These are phyloP conservation scores for Motacilla alba DNA, from an alignment of 2,113 vertebrate genomes.

Conservation along the genomic window DNA sequence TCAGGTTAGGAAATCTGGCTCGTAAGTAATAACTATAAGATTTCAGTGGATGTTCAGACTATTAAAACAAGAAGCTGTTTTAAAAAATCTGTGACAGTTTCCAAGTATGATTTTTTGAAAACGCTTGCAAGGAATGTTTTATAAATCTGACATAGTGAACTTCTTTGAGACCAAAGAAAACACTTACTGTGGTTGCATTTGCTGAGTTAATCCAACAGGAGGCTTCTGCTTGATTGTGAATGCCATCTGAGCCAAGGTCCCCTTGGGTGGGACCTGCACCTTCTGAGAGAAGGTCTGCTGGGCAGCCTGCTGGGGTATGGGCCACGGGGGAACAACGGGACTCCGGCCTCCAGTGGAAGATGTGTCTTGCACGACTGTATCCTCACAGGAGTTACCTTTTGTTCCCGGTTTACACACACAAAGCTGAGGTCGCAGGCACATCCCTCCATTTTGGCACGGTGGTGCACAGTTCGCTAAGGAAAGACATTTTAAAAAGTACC, in stretches of 20 bases:
- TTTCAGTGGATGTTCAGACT: too few relatives aligned
- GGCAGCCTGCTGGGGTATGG: slow-evolving; percentile 72
- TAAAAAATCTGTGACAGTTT: neutral
- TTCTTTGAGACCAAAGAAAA: neutral
- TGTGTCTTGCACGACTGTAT: slow-evolving; percentile 70
- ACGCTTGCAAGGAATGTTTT: neutral
- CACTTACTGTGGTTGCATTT: slow-evolving; percentile 91
- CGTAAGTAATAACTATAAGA: neutral
- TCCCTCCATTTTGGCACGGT: slow-evolving; percentile 93
- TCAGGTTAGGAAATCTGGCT: neutral
- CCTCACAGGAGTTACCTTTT: slow-evolving; percentile 88
- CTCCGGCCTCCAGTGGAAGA: slow-evolving; percentile 72
- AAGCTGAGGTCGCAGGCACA: slow-evolving; percentile 93
- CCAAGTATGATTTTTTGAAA: neutral
- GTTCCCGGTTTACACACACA: slow-evolving; percentile 95
- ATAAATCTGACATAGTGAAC: neutral
- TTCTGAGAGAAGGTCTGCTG: slow-evolving; percentile 79
- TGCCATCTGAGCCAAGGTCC: slow-evolving; percentile 82
- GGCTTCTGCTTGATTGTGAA: slow-evolving; percentile 87
- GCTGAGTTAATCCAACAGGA: slow-evolving; percentile 77
- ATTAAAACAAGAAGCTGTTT: neutral
- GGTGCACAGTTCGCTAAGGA: slow-evolving; percentile 89
- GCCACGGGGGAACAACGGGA: slow-evolving; percentile 59
- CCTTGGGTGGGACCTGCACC: slow-evolving; percentile 82
- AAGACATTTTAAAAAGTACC: slow-evolving; percentile 23